Percentiles rank a stretch among this genome's conserved stretches.
Evolutionary conservation across 2,888 invertebrate genomes (phyloP).

Genomic region (Drosophila incognita): DNA sequence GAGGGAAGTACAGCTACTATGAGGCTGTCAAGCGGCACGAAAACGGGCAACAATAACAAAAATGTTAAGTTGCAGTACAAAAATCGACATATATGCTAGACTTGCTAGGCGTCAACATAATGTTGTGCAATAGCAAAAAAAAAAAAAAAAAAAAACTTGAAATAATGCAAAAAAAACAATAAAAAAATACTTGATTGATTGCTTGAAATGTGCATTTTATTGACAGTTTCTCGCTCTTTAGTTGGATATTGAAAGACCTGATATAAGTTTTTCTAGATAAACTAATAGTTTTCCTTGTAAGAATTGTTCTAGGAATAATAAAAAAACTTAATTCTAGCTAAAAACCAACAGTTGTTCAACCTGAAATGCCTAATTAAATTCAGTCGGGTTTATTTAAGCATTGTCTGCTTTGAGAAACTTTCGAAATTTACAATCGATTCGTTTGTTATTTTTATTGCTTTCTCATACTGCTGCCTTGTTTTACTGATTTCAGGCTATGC

Average conservation of each 20-base stretch:
- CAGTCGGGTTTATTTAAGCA: conserved; percentile 4
- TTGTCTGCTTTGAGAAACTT: neutral
- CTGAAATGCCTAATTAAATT: neutral
- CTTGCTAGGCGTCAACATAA: conserved; percentile 3
- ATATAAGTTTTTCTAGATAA: neutral
- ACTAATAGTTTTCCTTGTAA: neutral
- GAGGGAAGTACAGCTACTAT: conserved; percentile 1
- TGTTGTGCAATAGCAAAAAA: conserved; percentile 9
- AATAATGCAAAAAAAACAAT: conserved; percentile 14
- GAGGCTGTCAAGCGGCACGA: conserved; percentile 46
- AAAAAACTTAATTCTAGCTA: neutral
- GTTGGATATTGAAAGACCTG: neutral
- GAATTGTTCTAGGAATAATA: neutral
- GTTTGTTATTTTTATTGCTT: neutral
- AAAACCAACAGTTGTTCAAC: neutral
- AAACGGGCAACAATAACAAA: conserved; percentile 69
- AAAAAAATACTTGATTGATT: conserved; percentile 30
- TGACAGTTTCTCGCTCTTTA: conserved; percentile 25
- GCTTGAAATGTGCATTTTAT: conserved; percentile 30
- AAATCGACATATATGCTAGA: conserved; percentile 8
- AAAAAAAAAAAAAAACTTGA: conserved; percentile 9
- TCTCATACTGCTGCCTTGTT: neutral
- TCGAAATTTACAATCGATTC: conserved; percentile 5
- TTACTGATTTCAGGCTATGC: conserved; percentile 10
- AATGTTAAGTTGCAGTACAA: conserved; percentile 53